phyloP scores from a whole-genome alignment of 2,113 vertebrate species.

The Polypterus senegalus region DNA sequence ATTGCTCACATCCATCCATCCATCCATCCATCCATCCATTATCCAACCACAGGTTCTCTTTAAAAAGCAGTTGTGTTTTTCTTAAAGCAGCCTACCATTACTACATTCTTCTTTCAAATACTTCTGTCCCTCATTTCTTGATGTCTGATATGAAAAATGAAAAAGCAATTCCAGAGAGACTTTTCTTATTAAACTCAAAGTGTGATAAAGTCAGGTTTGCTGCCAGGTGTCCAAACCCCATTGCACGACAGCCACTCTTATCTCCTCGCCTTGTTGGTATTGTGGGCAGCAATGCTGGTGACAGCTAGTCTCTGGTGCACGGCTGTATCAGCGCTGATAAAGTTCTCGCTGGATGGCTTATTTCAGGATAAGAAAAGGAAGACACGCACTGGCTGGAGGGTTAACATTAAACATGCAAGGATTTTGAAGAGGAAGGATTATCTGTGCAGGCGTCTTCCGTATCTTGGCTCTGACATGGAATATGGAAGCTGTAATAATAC shows the following conservation, averaged over 20 bases:
- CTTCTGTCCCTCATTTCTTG: not conserved
- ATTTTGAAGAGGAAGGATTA: no score
- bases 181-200: conserved; percentile 1
- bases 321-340: not conserved
- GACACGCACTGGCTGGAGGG: not conserved
- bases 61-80: no score
- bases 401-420: no score
- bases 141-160: conserved; percentile 1
- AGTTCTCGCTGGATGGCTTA: not conserved
- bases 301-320: not conserved
- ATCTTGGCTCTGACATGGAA: no score
- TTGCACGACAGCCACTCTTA: not conserved
- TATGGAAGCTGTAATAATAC: no score
- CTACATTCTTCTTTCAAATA: no score
- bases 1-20: no score
- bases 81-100: no score
- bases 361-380: not conserved
- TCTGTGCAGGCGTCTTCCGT: no score
- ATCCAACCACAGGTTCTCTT: no score
- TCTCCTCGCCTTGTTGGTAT: not conserved
- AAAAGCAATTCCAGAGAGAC: not conserved
- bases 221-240: not conserved
- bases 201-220: conserved; percentile 5
- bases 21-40: no score
- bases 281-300: not conserved